These are phyloP conservation scores for Zaprionus ornatus DNA, from an alignment of 1,140 invertebrate species.

Conservation along the genomic window DNA sequence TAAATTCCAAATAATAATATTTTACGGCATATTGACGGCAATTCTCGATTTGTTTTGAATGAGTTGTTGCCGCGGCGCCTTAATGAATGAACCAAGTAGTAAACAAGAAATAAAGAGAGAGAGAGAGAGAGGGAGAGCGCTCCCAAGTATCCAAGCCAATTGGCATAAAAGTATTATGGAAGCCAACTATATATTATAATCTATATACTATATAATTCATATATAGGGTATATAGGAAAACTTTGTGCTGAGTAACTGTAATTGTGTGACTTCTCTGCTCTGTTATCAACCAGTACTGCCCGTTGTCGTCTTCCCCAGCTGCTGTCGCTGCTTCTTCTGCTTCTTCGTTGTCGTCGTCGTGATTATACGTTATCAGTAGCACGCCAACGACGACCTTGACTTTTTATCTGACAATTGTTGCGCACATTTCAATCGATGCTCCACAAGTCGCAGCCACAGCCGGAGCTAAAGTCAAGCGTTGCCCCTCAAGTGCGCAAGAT, in stretches of 20 bases:
- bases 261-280: slow-evolving; percentile 23
- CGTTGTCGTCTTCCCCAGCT: not conserved
- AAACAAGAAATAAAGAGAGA: not conserved
- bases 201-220: not conserved
- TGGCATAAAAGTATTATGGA: not conserved
- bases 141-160: not conserved
- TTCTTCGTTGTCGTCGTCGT: not conserved
- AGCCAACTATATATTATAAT: not conserved
- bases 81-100: slow-evolving; percentile 6
- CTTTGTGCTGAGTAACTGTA: slow-evolving; percentile 7
- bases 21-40: slow-evolving; percentile 1
- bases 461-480: slow-evolving; percentile 41
- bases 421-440: slow-evolving; percentile 58
- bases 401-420: slow-evolving; percentile 68
- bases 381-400: slow-evolving; percentile 59
- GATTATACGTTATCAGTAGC: slow-evolving; percentile 41
- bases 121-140: not conserved
- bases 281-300: slow-evolving; percentile 50
- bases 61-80: not conserved
- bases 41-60: not conserved
- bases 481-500: slow-evolving; percentile 18
- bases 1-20: slow-evolving; percentile 19
- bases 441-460: slow-evolving; percentile 22
- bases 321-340: not conserved
- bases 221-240: not conserved